phyloP scores from a whole-genome alignment of 2,888 invertebrate genomes.

The Ophion ellenae region DNA sequence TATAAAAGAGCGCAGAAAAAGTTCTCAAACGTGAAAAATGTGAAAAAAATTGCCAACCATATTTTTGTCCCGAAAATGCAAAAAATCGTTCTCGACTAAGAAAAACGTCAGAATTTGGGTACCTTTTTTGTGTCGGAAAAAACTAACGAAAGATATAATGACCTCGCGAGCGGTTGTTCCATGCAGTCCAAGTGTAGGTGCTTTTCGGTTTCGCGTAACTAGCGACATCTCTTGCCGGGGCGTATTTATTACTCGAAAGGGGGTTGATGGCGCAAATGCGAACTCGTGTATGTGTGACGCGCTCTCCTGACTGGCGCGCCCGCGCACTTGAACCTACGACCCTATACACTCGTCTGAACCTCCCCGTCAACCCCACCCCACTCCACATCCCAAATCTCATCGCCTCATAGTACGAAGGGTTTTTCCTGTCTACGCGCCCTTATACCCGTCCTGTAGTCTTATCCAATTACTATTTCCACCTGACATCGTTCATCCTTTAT shows the following conservation, averaged over 20 bases:
- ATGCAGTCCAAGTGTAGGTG: neutral
- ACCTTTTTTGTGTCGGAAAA: neutral
- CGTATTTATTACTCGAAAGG: slow-evolving; percentile 51
- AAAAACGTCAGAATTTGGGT: neutral
- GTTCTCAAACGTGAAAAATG: too few species aligned
- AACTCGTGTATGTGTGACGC: slow-evolving; percentile 31
- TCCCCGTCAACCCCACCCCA: neutral
- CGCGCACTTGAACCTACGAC: slow-evolving; percentile 66
- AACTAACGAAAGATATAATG: neutral
- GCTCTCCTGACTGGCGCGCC: slow-evolving; percentile 53
- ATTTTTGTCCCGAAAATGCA: neutral
- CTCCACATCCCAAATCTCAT: slow-evolving; percentile 25
- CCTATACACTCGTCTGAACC: slow-evolving; percentile 53
- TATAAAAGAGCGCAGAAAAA: neutral
- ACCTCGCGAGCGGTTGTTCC: neutral
- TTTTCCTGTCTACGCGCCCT: slow-evolving; percentile 30
- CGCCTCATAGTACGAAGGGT: slow-evolving; percentile 17
- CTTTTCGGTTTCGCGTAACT: slow-evolving; percentile 48
- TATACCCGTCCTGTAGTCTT: slow-evolving; percentile 49
- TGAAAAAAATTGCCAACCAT: neutral
- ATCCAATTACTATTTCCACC: slow-evolving; percentile 67
- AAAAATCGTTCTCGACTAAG: neutral
- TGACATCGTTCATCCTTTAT: slow-evolving; percentile 55
- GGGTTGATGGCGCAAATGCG: slow-evolving; percentile 59
- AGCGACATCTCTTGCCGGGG: slow-evolving; percentile 60